Evolutionary conservation across 2,888 invertebrate species (phyloP).

Genomic region (Hemithea aestivaria): DNA sequence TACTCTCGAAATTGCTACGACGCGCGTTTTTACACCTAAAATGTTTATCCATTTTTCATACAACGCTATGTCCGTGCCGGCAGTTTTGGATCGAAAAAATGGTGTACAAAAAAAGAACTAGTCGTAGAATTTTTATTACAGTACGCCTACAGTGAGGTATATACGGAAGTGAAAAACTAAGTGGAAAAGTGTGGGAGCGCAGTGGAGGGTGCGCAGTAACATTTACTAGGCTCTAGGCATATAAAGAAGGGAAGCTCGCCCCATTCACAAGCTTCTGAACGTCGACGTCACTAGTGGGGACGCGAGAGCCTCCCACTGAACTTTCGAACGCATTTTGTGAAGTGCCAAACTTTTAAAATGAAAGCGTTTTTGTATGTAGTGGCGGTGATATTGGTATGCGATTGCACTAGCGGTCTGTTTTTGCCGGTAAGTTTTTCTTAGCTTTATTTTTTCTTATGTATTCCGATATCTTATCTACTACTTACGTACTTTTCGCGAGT

Average conservation of each 20-base stretch:
- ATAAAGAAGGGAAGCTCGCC: slow-evolving; percentile 61
- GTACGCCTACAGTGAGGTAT: slow-evolving; percentile 9
- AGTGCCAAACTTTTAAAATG: slow-evolving; percentile 56
- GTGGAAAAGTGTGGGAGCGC: slow-evolving; percentile 44
- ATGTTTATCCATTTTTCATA: slow-evolving; percentile 26
- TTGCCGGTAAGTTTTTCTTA: slow-evolving; percentile 56
- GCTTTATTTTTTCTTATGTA: neutral
- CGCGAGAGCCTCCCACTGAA: slow-evolving; percentile 32
- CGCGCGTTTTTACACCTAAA: slow-evolving; percentile 29
- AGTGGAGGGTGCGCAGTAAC: slow-evolving; percentile 66
- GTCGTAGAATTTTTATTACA: neutral
- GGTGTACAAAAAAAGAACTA: slow-evolving; percentile 13
- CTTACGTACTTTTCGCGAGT: too few relatives aligned
- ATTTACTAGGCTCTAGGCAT: slow-evolving; percentile 46
- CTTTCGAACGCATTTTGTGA: slow-evolving; percentile 43
- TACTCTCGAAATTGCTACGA: slow-evolving; percentile 33
- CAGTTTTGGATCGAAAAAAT: slow-evolving; percentile 20
- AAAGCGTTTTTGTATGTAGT: slow-evolving; percentile 51
- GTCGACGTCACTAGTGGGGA: slow-evolving; percentile 48
- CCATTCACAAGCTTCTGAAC: slow-evolving; percentile 66
- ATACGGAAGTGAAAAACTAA: slow-evolving; percentile 25
- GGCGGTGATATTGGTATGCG: slow-evolving; percentile 50
- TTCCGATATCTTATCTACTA: neutral
- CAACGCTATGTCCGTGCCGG: slow-evolving; percentile 13
- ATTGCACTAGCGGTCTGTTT: slow-evolving; percentile 51